A percentile compares a stretch with the other conserved stretches of the same genome.
Evolutionary conservation across 2,113 vertebrate genomes (phyloP).

Genomic region (Polypterus bichir): DNA sequence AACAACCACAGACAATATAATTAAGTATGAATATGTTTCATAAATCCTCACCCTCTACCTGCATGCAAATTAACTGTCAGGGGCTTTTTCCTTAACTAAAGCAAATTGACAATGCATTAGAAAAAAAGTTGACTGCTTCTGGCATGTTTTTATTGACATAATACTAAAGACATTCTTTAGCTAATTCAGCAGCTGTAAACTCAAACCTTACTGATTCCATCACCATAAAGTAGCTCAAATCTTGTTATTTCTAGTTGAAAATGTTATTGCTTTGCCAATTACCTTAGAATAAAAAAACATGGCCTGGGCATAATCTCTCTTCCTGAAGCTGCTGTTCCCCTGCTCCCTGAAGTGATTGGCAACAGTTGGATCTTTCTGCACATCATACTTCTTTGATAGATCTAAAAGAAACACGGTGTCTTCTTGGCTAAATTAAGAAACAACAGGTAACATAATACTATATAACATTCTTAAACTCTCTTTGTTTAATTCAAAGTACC

Average conservation of each 20-base stretch:
- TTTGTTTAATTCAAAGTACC: too few relatives aligned
- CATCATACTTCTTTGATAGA: conserved; percentile 30
- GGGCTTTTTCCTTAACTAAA: too few relatives aligned
- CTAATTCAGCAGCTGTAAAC: background rate
- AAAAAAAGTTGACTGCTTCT: background rate
- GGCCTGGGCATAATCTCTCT: conserved; percentile 49
- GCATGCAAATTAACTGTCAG: too few relatives aligned
- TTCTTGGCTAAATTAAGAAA: conserved; percentile 29
- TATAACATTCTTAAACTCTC: too few relatives aligned
- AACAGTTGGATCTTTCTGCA: conserved; percentile 46
- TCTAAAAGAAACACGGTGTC: conserved; percentile 44
- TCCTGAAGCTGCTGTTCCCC: conserved; percentile 69
- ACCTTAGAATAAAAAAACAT: conserved; percentile 72
- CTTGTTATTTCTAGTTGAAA: background rate
- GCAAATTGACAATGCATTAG: background rate
- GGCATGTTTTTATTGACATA: too few relatives aligned
- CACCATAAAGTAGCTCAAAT: background rate
- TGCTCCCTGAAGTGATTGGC: conserved; percentile 54
- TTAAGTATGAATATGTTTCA: too few relatives aligned
- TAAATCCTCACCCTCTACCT: too few relatives aligned
- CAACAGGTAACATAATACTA: background rate
- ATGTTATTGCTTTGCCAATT: conserved; percentile 7
- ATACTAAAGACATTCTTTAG: background rate
- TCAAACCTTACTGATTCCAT: background rate
- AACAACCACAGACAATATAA: too few relatives aligned